phyloP scores from a whole-genome alignment of 1,140 invertebrate species.

The Drosophila mayri region DNA sequence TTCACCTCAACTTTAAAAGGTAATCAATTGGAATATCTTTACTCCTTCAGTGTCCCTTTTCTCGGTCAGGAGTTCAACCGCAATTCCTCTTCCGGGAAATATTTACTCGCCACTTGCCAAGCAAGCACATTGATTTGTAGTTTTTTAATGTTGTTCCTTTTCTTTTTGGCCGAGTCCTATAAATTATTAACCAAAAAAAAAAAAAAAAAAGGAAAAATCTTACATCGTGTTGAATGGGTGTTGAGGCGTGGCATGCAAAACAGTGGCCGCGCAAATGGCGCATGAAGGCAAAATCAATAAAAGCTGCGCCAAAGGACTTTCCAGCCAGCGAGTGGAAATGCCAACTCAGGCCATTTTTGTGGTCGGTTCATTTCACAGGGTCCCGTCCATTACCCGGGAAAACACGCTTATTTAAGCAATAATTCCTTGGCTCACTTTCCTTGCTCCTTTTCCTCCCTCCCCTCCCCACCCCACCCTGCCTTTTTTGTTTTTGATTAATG shows the following conservation, averaged over 20 bases:
- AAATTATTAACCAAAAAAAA: conserved; percentile 55
- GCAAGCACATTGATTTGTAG: conserved; percentile 52
- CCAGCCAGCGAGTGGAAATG: conserved; percentile 31
- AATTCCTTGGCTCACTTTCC: conserved; percentile 69
- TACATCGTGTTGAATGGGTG: conserved; percentile 8
- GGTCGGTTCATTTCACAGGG: conserved; percentile 72
- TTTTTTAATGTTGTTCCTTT: conserved; percentile 47
- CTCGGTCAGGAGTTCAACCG: not conserved
- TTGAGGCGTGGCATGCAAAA: conserved; percentile 64
- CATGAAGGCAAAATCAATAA: conserved; percentile 79
- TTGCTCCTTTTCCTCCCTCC: not conserved
- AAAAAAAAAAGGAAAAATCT: not conserved
- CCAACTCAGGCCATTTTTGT: conserved; percentile 71
- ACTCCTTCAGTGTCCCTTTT: not conserved
- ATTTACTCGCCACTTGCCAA: conserved; percentile 16
- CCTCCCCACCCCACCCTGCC: conserved; percentile 20
- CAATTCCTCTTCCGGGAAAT: conserved; percentile 13
- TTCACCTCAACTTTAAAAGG: not conserved
- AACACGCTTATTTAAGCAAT: conserved; percentile 82
- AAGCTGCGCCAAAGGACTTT: conserved; percentile 31
- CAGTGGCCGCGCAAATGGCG: conserved; percentile 62
- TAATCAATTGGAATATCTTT: conserved; percentile 6
- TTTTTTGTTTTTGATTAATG: conserved; percentile 80
- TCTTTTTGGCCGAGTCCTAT: conserved; percentile 33
- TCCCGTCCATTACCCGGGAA: conserved; percentile 27